These are phyloP conservation scores for Astatoreochromis straeleni DNA, from an alignment of 2,113 vertebrate species.

Conservation along the genomic window DNA sequence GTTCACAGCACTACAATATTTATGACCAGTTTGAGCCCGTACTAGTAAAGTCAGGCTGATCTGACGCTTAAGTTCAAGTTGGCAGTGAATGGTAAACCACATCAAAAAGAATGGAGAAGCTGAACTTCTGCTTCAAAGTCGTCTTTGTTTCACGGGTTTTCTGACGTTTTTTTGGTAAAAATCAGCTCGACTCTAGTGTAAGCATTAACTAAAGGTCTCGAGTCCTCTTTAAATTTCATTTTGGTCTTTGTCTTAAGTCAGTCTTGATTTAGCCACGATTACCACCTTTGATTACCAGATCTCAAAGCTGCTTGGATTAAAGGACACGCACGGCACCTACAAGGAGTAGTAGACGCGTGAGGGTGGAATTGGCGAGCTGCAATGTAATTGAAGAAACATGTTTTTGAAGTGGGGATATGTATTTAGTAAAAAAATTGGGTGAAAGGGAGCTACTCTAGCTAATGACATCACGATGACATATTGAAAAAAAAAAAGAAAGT, in stretches of 20 bases:
- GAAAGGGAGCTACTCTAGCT: not conserved
- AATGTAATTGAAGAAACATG: not conserved
- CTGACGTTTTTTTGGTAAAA: too few species aligned
- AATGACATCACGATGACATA: not conserved
- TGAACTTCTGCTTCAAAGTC: not conserved
- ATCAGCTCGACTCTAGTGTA: not conserved
- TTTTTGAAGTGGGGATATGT: not conserved
- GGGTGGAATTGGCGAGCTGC: not conserved
- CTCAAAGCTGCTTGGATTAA: not conserved
- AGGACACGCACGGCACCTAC: not conserved
- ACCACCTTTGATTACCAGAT: not conserved
- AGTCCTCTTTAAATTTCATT: not conserved
- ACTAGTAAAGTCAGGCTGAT: not conserved
- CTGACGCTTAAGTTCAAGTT: not conserved
- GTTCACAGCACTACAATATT: too few species aligned
- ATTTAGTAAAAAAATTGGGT: not conserved
- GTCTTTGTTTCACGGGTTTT: not conserved
- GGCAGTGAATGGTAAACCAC: not conserved
- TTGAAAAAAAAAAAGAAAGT: not conserved
- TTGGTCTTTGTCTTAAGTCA: not conserved
- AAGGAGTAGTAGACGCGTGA: rapidly evolving
- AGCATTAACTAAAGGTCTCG: not conserved
- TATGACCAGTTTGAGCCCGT: not conserved
- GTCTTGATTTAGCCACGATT: not conserved
- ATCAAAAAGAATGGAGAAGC: not conserved